phyloP scores from a whole-genome alignment of 2,113 vertebrate genomes.

The Butorides virescens region DNA sequence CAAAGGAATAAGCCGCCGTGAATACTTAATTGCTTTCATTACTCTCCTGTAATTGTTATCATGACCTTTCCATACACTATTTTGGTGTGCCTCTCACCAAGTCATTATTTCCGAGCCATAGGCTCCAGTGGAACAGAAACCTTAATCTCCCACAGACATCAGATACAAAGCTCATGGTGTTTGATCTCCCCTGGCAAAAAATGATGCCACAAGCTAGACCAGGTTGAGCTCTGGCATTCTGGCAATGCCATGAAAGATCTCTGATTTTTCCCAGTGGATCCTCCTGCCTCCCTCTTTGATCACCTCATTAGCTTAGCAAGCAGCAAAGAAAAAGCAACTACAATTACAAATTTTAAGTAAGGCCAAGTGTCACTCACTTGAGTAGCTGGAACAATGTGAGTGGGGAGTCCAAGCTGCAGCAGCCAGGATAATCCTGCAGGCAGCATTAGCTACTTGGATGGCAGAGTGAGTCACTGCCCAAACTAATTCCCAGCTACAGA shows the following conservation, averaged over 20 bases:
- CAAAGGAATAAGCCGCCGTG: background rate
- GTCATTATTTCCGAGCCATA: background rate
- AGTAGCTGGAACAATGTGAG: background rate
- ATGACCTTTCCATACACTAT: background rate
- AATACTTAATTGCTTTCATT: conserved; percentile 6
- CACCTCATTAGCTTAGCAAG: background rate
- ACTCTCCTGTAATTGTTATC: conserved; percentile 2
- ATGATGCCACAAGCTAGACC: background rate
- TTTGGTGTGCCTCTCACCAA: background rate
- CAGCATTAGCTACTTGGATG: background rate
- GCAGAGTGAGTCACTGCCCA: background rate
- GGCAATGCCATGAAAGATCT: background rate
- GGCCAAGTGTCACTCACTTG: background rate
- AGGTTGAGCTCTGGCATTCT: background rate
- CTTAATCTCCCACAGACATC: background rate
- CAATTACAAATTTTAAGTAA: background rate
- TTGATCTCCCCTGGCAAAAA: background rate
- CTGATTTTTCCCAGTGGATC: background rate
- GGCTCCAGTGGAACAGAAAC: background rate
- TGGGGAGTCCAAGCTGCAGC: background rate
- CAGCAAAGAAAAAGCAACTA: background rate
- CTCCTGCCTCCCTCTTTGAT: background rate
- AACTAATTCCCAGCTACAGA: background rate
- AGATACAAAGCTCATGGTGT: background rate
- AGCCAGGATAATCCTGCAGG: background rate